Evolutionary conservation across 1,140 invertebrate genomes (phyloP), one percentile per base, ranked within the genome.

Genomic region (Arctopsyche grandis): DNA sequence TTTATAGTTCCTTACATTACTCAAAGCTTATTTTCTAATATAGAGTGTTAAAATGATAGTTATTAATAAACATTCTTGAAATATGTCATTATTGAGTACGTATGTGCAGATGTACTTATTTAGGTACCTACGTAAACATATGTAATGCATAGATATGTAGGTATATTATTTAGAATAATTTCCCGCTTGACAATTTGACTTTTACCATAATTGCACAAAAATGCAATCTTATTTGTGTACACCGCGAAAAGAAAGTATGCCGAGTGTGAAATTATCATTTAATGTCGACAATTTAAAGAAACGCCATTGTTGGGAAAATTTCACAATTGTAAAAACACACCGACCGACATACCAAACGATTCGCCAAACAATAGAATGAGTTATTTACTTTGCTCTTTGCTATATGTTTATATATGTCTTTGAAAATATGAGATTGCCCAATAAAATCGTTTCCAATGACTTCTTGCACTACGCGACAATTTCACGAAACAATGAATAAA

Each of bases 241-340:
- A 38, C 3, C 7, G 14, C 63, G 63, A 66, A 66, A 66, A 66
- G 63, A 48, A 71, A 71, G 69, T 71, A 38, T 71, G 69, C 38
- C 69, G 44, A 71, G 69, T 71, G 69, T 71, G 38, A 71, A 71
- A 71, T 71, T 71, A 71, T 71, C 43, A 71, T 71, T 71, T 71
- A 71, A 71, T 71, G 69, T 14, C 14, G 21, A 19, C 63, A 10
- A 71, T 71, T 19, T 71, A 16, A 21, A 46, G 44, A 71, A 71
- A 71, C 22, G 69, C 69, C 69, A 71, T 71, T 71, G 69, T 71
- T 66, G 14, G 4, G 63, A 66, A 66, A 26, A 26, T 66, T 66
- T 29, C 63, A 66, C 63, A 66, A 26, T n/a, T 26, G 22, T 29
- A 66, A 26, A 12, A 21, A 38, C 7, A 38, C 29, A 7, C 29